These are phyloP conservation scores for Coptotermes formosanus DNA, from an alignment of 1,140 invertebrate genomes.

Conservation along the genomic window DNA sequence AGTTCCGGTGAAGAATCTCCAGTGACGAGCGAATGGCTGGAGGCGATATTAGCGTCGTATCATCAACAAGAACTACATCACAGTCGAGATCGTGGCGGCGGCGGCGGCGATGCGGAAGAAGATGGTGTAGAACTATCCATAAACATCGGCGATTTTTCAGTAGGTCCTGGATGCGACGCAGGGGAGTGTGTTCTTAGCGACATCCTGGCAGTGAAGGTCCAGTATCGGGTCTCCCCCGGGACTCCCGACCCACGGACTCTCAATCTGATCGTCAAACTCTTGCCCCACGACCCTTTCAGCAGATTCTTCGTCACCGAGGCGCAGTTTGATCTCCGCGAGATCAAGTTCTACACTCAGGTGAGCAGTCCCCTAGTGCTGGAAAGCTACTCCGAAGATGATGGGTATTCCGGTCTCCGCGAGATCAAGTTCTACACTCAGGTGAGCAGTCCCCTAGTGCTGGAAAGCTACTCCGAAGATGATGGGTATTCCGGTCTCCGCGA, in stretches of 20 bases:
- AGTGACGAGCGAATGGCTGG: conserved; percentile 60
- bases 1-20: conserved; percentile 49
- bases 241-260: conserved; percentile 39
- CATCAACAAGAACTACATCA: conserved; percentile 40
- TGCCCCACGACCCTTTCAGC: conserved; percentile 71
- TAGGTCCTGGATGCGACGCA: conserved; percentile 53
- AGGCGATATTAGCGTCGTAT: conserved; percentile 55
- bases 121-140: conserved; percentile 43
- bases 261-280: conserved; percentile 70
- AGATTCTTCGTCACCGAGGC: conserved; percentile 75
- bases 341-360: conserved; percentile 79
- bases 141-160: conserved; percentile 51
- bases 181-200: conserved; percentile 62
- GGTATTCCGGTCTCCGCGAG: no score
- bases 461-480: no score
- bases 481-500: no score
- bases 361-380: conserved; percentile 40
- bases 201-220: conserved; percentile 58
- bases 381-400: not conserved
- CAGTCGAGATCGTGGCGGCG: not conserved
- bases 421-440: no score
- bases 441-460: no score
- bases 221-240: conserved; percentile 46
- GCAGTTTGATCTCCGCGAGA: conserved; percentile 78
- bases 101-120: conserved; percentile 41